These are phyloP conservation scores for Columba guinea DNA, from an alignment of 2,797 vertebrate genomes.

Conservation along the genomic window DNA sequence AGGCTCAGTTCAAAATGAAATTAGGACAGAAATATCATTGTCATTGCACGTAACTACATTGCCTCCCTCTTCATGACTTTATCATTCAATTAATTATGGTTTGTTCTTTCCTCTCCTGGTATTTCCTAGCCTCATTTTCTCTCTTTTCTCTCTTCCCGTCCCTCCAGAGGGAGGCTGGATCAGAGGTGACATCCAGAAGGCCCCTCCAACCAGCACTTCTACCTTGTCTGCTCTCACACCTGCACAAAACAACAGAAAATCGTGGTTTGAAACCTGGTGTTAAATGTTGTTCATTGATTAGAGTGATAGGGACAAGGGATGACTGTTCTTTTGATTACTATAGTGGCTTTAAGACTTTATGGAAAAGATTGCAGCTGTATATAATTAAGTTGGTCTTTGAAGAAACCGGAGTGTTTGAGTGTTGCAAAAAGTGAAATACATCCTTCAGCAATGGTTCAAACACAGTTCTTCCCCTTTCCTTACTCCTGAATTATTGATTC, in stretches of 20 bases:
- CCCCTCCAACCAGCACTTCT: not conserved
- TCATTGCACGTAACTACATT: not conserved
- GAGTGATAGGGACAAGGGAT: not conserved
- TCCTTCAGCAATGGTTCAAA: not conserved
- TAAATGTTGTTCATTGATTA: not conserved
- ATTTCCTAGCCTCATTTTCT: not conserved
- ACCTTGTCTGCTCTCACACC: not conserved
- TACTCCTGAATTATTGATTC: constrained; percentile 52
- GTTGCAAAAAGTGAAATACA: not conserved
- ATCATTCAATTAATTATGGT: not conserved
- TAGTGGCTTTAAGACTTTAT: not conserved
- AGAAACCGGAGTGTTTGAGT: not conserved
- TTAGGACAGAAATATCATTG: not conserved
- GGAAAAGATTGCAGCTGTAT: not conserved
- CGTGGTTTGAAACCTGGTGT: not conserved
- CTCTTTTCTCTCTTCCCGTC: not conserved
- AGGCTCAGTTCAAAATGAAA: not conserved
- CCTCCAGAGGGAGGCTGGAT: not conserved
- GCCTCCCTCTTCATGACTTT: not conserved
- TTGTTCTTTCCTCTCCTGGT: not conserved
- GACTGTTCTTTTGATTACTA: not conserved
- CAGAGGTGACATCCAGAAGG: not conserved
- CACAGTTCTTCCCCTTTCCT: not conserved
- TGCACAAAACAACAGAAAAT: not conserved
- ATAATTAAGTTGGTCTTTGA: not conserved